Conservation (phyloP, 2,888 invertebrate genomes). For the Geophilus truncorum region DNA sequence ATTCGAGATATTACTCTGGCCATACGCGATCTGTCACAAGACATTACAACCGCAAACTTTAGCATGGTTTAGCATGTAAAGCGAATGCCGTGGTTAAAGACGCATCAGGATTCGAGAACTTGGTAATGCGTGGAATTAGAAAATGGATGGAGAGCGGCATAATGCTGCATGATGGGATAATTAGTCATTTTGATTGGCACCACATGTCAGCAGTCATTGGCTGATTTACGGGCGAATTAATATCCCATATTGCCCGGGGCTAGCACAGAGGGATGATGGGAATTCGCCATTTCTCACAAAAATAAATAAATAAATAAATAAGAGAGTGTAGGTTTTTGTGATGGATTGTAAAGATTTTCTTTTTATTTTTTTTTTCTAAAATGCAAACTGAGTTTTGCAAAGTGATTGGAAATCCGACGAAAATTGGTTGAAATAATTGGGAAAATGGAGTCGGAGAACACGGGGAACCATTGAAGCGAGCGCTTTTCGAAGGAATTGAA, state of each 20-base stretch:
- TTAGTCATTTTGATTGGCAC: constrained; percentile 10
- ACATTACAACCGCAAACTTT: too few relatives aligned
- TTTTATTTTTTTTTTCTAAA: neutral
- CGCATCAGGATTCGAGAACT: neutral
- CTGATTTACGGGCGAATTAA: neutral
- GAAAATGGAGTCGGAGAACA: neutral
- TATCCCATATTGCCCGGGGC: neutral
- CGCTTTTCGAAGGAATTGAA: neutral
- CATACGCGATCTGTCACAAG: too few relatives aligned
- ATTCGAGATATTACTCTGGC: too few relatives aligned
- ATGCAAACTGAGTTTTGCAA: neutral
- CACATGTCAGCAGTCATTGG: neutral
- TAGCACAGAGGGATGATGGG: neutral
- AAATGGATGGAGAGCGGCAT: neutral
- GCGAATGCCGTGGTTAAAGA: too few relatives aligned
- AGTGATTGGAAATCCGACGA: neutral
- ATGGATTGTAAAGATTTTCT: neutral
- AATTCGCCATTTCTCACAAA: too few relatives aligned
- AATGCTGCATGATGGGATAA: neutral
- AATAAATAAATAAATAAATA: too few relatives aligned
- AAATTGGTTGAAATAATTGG: constrained; percentile 20
- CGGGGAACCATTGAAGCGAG: neutral
- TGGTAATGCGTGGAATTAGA: neutral
- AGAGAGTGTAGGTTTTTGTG: neutral
- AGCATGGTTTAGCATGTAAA: too few relatives aligned